Evolutionary conservation across 2,797 vertebrate genomes (phyloP).

Genomic region (Cichlasoma orientale): DNA sequence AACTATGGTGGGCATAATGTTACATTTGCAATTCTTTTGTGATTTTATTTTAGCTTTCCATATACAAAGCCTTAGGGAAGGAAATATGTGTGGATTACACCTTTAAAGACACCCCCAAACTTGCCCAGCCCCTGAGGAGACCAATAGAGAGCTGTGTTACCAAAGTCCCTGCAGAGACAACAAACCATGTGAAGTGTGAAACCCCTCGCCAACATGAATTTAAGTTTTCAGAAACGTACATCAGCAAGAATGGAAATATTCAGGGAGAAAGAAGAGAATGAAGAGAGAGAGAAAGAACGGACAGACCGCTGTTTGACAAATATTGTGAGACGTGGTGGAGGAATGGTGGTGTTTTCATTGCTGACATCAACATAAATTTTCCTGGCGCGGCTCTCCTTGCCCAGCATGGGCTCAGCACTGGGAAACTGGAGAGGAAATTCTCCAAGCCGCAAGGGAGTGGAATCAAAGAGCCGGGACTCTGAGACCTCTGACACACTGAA

Average conservation of each 20-base stretch:
- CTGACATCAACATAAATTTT: conserved; percentile 86
- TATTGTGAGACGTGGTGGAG: conserved; percentile 82
- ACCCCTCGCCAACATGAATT: conserved; percentile 63
- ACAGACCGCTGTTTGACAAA: conserved; percentile 84
- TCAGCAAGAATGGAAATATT: conserved; percentile 67
- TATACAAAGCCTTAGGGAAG: conserved; percentile 50
- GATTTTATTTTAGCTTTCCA: conserved; percentile 54
- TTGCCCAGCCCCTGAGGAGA: conserved; percentile 59
- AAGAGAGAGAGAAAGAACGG: conserved; percentile 70
- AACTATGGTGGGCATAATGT: conserved; percentile 13
- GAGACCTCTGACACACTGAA: conserved; percentile 81
- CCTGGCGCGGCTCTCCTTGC: conserved; percentile 75
- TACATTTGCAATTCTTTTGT: conserved; percentile 58
- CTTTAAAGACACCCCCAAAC: conserved; percentile 68
- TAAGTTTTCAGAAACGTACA: conserved; percentile 64
- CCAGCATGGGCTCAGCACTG: conserved; percentile 78
- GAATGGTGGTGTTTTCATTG: conserved; percentile 82
- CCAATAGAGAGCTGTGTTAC: conserved; percentile 66
- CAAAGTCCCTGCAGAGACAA: conserved; percentile 75
- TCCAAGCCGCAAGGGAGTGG: conserved; percentile 72
- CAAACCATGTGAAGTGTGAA: conserved; percentile 78
- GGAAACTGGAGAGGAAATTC: conserved; percentile 82
- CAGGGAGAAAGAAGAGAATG: conserved; percentile 60
- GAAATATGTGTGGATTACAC: conserved; percentile 69
- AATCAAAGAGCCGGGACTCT: conserved; percentile 78